phyloP scores from a whole-genome alignment of 2,888 invertebrate genomes.

The Idaea biselata region DNA sequence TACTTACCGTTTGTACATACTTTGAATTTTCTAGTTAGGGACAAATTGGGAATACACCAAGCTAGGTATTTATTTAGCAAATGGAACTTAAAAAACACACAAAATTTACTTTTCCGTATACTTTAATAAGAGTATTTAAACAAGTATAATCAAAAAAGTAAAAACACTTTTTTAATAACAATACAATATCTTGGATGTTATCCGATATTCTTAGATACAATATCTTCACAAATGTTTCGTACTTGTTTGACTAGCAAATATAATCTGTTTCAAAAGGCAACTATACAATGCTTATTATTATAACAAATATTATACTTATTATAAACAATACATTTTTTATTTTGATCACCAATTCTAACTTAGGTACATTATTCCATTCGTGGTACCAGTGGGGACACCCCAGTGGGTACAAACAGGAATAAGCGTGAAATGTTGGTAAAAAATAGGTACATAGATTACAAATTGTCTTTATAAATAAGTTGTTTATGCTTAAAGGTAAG shows the following conservation, averaged over 20 bases:
- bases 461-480: neutral
- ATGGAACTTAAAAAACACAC: conserved; percentile 43
- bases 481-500: neutral
- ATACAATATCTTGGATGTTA: too few species aligned
- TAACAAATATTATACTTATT: neutral
- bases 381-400: too few species aligned
- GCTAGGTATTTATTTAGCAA: too few species aligned
- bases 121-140: neutral
- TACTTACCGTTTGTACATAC: too few species aligned
- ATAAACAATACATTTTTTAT: neutral
- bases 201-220: too few species aligned
- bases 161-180: neutral
- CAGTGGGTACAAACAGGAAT: too few species aligned
- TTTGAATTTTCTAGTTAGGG: too few species aligned
- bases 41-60: too few species aligned
- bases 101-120: neutral
- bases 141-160: neutral
- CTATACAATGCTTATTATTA: neutral
- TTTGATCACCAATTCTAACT: neutral
- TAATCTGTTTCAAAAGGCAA: neutral
- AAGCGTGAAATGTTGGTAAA: too few species aligned
- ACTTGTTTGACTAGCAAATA: neutral
- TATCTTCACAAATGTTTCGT: neutral
- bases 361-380: too few species aligned
- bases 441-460: neutral